Evolutionary conservation across 2,888 invertebrate species (phyloP).

Genomic region (Diarsia mendica): DNA sequence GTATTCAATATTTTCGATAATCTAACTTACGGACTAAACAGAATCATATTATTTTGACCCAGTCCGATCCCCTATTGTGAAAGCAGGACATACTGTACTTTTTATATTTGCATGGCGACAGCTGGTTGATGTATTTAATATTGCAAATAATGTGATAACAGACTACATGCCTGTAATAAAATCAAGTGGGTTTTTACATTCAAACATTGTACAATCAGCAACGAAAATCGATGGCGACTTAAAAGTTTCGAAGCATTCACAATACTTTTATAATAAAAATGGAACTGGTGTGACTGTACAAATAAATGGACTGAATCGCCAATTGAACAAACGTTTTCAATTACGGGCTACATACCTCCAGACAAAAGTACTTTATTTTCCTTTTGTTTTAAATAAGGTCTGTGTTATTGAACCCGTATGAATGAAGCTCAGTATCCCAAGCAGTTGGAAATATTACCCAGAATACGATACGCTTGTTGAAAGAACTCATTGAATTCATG

Average conservation of each 20-base stretch:
- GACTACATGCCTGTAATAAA: background rate
- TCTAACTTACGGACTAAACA: no score
- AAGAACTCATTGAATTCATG: conserved; percentile 8
- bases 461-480: conserved; percentile 17
- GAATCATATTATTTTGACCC: no score
- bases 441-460: background rate
- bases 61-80: no score
- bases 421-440: background rate
- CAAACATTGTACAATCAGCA: background rate
- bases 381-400: background rate
- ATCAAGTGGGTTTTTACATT: background rate
- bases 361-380: background rate
- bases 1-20: no score
- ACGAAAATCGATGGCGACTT: background rate
- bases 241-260: background rate
- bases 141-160: background rate
- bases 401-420: background rate
- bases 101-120: no score
- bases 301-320: background rate
- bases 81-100: no score
- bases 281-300: no score
- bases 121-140: no score
- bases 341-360: conserved; percentile 2
- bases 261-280: background rate
- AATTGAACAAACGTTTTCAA: conserved; percentile 20